Evolutionary conservation across 2,113 vertebrate genomes (phyloP), one percentile per base, ranked within the genome.

Genomic region (Neodontobutis hainanensis): DNA sequence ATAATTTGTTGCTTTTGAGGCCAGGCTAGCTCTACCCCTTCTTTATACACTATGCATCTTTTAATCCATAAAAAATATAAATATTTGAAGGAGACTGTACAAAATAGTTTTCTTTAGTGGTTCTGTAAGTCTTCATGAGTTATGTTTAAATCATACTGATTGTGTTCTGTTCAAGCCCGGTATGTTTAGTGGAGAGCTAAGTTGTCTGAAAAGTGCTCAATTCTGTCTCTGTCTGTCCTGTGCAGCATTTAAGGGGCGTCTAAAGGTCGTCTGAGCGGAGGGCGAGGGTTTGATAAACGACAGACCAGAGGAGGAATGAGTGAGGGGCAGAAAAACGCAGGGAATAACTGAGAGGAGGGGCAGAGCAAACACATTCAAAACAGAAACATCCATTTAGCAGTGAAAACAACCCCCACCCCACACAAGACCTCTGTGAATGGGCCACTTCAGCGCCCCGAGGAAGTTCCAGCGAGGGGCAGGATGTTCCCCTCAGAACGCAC

Each of bases 361-460:
- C 63, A 75, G 60, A 53, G 59, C 79, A 86, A 86, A 90, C 87
- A 82, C 83, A 78, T 87, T 84, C 56, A 64, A 82, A 85, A 89
- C 79, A 91, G 84, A 89, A 89, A 87, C 82, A 82, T 80, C 82
- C 84, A 88, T 91, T 91, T 87, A 81, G 80, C 75, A 78, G 84
- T 35, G 62, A 86, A 85, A 82, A 86, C 89, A 87, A 84, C 66
- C 68, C 78, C 75, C 82, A 76, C 11, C 51, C 51, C 80, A 77
- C 82, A 83, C 82, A 82, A 67, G 80, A 78, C 83, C 71, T 70
- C 78, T 68, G 57, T 91, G 85, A 91, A 91, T 90, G 84, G 82
- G 38, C 56, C 85, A 88, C 88, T 91, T 91, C 81, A 90, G 84
- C 70, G 59, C 43, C 64, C 52, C 35, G 68, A 84, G 86, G 86